These are phyloP conservation scores for Gymnarchus niloticus DNA, from an alignment of 2,113 vertebrate species.

Conservation along the genomic window DNA sequence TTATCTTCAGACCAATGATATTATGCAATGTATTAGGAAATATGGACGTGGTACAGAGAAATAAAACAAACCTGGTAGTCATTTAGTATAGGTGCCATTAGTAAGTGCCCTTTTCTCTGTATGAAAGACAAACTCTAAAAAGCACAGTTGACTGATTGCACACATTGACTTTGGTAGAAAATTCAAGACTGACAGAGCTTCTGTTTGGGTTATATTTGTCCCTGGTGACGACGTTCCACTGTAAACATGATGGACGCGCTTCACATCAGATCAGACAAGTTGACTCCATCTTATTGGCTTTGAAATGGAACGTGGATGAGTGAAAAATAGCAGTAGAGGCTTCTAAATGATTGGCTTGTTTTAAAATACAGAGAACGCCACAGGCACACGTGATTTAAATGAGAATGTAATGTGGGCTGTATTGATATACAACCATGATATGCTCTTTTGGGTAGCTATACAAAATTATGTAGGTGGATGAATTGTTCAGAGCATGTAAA, in stretches of 20 bases:
- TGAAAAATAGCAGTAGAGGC: neutral
- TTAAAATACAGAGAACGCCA: neutral
- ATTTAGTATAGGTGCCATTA: no score
- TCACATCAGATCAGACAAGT: neutral
- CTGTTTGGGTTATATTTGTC: neutral
- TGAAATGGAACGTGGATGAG: neutral
- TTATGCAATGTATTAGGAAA: slow-evolving; percentile 21
- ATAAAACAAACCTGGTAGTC: neutral
- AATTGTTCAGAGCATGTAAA: neutral
- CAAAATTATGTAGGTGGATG: slow-evolving; percentile 1
- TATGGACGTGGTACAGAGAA: neutral
- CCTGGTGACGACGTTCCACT: neutral
- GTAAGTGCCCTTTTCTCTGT: neutral
- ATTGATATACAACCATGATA: neutral
- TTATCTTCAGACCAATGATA: slow-evolving; percentile 27
- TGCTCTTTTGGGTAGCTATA: neutral
- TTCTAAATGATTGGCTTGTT: neutral
- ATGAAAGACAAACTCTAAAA: neutral
- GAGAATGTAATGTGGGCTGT: neutral
- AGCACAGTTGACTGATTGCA: neutral
- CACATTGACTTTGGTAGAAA: neutral
- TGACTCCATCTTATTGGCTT: neutral
- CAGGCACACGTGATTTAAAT: neutral
- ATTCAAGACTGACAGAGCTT: neutral
- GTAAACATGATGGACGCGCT: neutral